These are phyloP conservation scores for Pseudachorutes palmiensis DNA, from an alignment of 1,140 invertebrate species.

Conservation along the genomic window DNA sequence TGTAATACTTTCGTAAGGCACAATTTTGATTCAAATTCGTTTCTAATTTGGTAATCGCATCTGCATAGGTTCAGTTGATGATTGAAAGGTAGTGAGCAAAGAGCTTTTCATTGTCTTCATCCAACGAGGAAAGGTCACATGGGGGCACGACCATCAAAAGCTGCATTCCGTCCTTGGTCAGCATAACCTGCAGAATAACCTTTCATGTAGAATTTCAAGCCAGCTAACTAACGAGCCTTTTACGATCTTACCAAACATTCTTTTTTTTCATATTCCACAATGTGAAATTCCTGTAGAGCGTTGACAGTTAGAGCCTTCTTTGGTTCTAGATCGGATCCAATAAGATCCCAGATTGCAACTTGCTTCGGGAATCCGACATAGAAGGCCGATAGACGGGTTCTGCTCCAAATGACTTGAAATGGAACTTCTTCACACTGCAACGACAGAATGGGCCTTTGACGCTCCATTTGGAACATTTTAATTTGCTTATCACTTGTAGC, in stretches of 20 bases:
- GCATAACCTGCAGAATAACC: neutral
- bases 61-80: neutral
- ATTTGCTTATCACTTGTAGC: neutral
- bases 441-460: neutral
- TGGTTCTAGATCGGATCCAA: neutral
- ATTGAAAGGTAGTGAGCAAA: neutral
- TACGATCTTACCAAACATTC: neutral
- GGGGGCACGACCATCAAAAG: neutral
- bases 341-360: neutral
- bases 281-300: neutral
- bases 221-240: neutral
- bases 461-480: neutral
- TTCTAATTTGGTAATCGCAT: neutral
- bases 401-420: neutral
- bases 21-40: neutral
- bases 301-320: neutral
- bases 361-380: neutral
- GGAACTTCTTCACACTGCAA: neutral
- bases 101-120: neutral
- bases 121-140: neutral
- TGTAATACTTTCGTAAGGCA: too few species aligned
- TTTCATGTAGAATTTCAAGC: neutral
- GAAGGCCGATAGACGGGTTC: neutral
- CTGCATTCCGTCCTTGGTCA: neutral
- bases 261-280: neutral